Conservation (phyloP, 1,140 invertebrate species). For the Drosophila micromelanica region DNA sequence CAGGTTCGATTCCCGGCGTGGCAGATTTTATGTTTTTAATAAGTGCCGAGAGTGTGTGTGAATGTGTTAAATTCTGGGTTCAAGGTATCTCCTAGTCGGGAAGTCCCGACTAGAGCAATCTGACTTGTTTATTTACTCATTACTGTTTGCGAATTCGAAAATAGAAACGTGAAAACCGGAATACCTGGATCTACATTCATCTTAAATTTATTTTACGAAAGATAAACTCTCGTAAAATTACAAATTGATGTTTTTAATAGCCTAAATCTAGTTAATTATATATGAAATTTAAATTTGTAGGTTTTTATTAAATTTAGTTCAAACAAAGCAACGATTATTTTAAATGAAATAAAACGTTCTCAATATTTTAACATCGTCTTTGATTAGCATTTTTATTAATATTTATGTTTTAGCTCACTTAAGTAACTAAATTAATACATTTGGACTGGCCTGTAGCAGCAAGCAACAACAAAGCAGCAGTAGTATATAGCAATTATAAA, state of each 20-base stretch:
- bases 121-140: too few species aligned
- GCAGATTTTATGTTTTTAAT: too few species aligned
- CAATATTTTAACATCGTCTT: constrained; percentile 2
- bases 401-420: constrained; percentile 44
- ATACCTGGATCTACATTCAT: background rate
- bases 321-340: background rate
- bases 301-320: background rate
- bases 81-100: too few species aligned
- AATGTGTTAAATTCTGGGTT: too few species aligned
- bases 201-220: background rate
- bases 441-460: constrained; percentile 45
- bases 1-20: too few species aligned
- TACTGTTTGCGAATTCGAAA: background rate
- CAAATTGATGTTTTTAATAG: background rate
- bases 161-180: background rate
- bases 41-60: too few species aligned
- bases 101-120: too few species aligned
- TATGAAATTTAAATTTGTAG: constrained; percentile 2
- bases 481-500: constrained; percentile 21
- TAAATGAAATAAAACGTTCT: constrained; percentile 3
- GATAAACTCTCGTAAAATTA: constrained; percentile 7
- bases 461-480: constrained; percentile 8
- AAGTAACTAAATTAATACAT: constrained; percentile 74
- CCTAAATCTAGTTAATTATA: constrained; percentile 1
- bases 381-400: constrained; percentile 59